Conservation (phyloP, 2,888 invertebrate genomes). For the Lepidochrysops patricia region DNA sequence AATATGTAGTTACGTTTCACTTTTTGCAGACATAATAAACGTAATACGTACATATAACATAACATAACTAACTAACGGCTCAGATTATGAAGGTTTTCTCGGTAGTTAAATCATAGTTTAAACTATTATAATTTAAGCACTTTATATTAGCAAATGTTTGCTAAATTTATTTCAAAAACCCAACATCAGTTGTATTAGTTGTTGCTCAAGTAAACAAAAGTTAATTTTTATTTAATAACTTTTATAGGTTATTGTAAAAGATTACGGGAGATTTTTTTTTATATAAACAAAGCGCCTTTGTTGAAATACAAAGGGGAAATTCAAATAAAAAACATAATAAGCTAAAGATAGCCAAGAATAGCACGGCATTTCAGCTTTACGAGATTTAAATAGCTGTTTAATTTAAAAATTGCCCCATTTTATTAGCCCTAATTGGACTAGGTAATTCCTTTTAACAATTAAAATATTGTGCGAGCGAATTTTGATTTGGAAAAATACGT, state of each 20-base stretch:
- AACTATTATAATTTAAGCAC: too few species aligned
- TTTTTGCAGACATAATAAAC: too few species aligned
- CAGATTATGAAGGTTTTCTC: too few species aligned
- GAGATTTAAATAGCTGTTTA: conserved; percentile 6
- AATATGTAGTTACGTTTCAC: too few species aligned
- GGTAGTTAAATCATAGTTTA: too few species aligned
- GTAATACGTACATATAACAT: too few species aligned
- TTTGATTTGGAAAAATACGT: background rate
- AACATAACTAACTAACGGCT: too few species aligned
- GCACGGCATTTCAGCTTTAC: conserved; percentile 12
- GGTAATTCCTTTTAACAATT: background rate
- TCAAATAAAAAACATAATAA: conserved; percentile 39
- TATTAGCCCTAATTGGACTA: conserved; percentile 6
- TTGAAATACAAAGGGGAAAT: conserved; percentile 41
- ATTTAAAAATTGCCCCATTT: background rate
- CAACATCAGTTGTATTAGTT: too few species aligned
- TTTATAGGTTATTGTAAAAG: conserved; percentile 27
- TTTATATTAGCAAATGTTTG: too few species aligned
- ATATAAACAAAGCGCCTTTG: conserved; percentile 37
- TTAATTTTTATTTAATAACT: background rate
- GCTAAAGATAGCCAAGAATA: conserved; percentile 30
- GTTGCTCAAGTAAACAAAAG: too few species aligned
- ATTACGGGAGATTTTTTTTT: conserved; percentile 37
- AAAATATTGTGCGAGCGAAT: background rate
- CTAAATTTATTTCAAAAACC: too few species aligned